Percentiles rank a stretch among this genome's conserved stretches.
These are phyloP conservation scores for Apodemia zela DNA, from an alignment of 2,888 invertebrate species.

Conservation along the genomic window DNA sequence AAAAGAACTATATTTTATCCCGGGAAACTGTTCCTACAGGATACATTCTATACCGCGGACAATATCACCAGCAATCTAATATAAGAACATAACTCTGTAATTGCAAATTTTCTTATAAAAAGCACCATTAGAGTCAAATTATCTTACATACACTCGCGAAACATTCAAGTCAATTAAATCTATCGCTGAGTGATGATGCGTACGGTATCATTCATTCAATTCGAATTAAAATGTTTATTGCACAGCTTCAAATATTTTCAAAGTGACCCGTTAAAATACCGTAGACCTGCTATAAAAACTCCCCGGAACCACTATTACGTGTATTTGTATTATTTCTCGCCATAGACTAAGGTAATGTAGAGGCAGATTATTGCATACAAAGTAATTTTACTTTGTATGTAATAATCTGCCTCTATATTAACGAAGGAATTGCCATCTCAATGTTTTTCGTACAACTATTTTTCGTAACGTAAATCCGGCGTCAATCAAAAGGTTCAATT, in stretches of 20 bases:
- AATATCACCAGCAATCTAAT: too few species aligned
- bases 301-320: constrained; percentile 40
- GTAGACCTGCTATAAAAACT: constrained; percentile 43
- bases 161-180: not conserved
- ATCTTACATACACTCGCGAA: not conserved
- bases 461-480: too few species aligned
- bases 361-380: constrained; percentile 30
- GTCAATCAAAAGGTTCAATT: too few species aligned
- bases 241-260: constrained; percentile 19
- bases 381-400: too few species aligned
- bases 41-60: too few species aligned
- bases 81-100: too few species aligned
- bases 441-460: too few species aligned
- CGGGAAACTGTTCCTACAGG: too few species aligned
- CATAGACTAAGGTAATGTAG: constrained; percentile 30
- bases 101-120: too few species aligned
- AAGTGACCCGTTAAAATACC: constrained; percentile 33
- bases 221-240: constrained; percentile 19
- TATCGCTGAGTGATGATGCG: not conserved
- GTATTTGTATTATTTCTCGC: constrained; percentile 42
- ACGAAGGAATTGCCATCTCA: too few species aligned
- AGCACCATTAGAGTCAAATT: not conserved
- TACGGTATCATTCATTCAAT: not conserved
- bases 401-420: too few species aligned
- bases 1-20: too few species aligned